Evolutionary conservation across 2,113 vertebrate genomes (phyloP).

Genomic region (Stercorarius parasiticus): DNA sequence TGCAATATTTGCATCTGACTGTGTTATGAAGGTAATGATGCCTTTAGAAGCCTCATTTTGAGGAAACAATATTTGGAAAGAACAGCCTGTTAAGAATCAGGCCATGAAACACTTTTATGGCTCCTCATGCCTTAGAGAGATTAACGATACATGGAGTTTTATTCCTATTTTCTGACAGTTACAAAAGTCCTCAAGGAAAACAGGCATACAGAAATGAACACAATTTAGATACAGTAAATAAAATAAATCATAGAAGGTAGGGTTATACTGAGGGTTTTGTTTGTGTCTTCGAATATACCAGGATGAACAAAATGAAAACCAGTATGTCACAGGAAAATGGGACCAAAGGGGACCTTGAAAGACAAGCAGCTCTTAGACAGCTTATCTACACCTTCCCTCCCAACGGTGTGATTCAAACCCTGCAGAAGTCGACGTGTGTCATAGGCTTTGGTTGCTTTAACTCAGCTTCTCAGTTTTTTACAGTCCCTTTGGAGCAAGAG

Average conservation of each 20-base stretch:
- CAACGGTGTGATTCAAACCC: neutral
- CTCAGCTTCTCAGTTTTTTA: constrained; percentile 15
- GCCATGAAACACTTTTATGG: neutral
- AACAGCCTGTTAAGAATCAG: neutral
- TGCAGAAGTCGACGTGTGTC: neutral
- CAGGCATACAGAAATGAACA: neutral
- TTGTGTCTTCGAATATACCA: neutral
- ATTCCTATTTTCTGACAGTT: neutral
- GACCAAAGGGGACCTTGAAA: neutral
- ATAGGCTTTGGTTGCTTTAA: constrained; percentile 8
- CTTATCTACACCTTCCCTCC: neutral
- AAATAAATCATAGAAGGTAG: neutral
- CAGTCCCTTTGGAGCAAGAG: neutral
- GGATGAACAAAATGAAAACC: neutral
- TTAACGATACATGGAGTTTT: neutral
- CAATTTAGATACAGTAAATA: neutral
- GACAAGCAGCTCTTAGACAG: neutral
- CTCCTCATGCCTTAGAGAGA: neutral
- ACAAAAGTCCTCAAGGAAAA: neutral
- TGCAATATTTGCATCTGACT: neutral
- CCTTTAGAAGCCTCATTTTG: neutral
- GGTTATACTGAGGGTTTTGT: neutral
- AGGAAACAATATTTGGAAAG: neutral
- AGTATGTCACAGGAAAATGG: neutral
- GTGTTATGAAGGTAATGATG: neutral